Conservation (phyloP, 2,888 invertebrate species). For the Drosophila cognata region DNA sequence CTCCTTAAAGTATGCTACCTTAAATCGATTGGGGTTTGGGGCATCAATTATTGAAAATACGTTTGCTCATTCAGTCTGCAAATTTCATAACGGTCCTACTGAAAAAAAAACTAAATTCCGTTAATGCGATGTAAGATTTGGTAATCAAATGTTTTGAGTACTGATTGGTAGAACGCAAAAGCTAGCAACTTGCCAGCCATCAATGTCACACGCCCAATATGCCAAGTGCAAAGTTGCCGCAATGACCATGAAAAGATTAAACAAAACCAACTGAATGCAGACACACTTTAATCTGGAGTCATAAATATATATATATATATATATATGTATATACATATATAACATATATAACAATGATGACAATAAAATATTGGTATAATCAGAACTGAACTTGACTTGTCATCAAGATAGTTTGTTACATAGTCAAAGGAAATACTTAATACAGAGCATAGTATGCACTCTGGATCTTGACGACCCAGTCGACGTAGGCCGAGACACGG, state of each 20-base stretch:
- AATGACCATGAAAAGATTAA: slow-evolving; percentile 1
- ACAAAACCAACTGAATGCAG: neutral
- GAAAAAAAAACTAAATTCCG: neutral
- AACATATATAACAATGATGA: neutral
- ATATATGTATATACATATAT: too few species aligned
- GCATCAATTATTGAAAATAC: neutral
- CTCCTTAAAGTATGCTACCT: neutral
- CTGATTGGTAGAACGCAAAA: neutral
- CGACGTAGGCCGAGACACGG: slow-evolving; percentile 84
- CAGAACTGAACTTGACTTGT: neutral
- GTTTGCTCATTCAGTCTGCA: neutral
- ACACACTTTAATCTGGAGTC: neutral
- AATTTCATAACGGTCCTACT: neutral
- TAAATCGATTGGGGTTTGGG: neutral
- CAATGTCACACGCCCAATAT: neutral
- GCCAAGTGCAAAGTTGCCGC: neutral
- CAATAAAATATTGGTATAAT: neutral
- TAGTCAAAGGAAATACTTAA: slow-evolving; percentile 36
- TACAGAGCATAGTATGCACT: slow-evolving; percentile 68
- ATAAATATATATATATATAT: neutral
- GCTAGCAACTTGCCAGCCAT: neutral
- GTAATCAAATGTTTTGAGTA: neutral
- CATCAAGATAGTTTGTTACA: slow-evolving; percentile 38
- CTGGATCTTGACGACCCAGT: slow-evolving; percentile 82
- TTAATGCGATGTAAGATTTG: neutral